These are phyloP conservation scores for Diplodus sargus DNA, from an alignment of 2,797 vertebrate species.

Conservation along the genomic window DNA sequence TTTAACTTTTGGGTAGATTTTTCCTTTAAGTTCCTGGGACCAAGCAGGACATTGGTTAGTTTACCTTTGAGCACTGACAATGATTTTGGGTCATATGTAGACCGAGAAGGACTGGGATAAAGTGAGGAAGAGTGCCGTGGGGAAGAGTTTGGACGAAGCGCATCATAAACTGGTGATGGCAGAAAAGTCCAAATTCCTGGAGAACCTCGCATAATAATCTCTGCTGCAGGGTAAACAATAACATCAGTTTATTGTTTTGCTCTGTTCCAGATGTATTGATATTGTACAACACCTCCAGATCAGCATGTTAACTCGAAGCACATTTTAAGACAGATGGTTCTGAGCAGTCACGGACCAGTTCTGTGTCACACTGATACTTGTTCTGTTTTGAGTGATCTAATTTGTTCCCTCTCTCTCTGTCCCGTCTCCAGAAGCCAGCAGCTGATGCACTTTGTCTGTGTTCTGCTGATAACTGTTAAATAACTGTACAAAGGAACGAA, in stretches of 20 bases:
- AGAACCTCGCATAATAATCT: background rate
- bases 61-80: background rate
- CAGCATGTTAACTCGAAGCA: background rate
- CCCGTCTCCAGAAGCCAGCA: background rate
- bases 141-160: slow-evolving; percentile 9
- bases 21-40: background rate
- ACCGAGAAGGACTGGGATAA: slow-evolving; percentile 28
- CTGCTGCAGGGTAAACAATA: background rate
- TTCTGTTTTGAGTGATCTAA: background rate
- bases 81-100: slow-evolving; percentile 10
- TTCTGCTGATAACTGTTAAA: background rate
- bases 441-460: background rate
- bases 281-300: background rate
- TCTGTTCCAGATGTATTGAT: background rate
- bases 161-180: slow-evolving; percentile 24
- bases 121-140: slow-evolving; percentile 13
- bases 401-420: background rate
- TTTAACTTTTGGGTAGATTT: no score
- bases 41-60: background rate
- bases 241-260: background rate
- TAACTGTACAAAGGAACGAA: no score
- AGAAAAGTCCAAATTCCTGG: background rate
- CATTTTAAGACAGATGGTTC: background rate
- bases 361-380: background rate
- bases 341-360: background rate